A percentile compares a stretch with the other conserved stretches of the same genome.
Evolutionary conservation across 2,113 vertebrate genomes (phyloP).

Genomic region (Mirounga angustirostris): DNA sequence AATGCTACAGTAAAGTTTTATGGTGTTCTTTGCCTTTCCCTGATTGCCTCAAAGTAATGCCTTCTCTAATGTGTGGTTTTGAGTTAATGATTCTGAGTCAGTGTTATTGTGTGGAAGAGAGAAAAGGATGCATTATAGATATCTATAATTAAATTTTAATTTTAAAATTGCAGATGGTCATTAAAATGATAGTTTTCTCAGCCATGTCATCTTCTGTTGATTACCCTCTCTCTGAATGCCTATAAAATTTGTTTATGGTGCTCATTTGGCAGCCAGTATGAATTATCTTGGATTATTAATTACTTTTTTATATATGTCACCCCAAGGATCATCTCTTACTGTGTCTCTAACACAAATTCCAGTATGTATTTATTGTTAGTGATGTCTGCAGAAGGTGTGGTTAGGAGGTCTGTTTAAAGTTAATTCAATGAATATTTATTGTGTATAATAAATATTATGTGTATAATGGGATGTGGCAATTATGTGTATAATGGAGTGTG

Average conservation of each 20-base stretch:
- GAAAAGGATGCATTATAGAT: slow-evolving; percentile 23
- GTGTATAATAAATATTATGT: not conserved
- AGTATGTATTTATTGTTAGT: not conserved
- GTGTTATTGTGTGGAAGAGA: not conserved
- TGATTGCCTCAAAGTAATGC: not conserved
- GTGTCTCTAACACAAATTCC: not conserved
- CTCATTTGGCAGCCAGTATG: not conserved
- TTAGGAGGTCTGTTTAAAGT: slow-evolving; percentile 34
- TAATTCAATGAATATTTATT: slow-evolving; percentile 23
- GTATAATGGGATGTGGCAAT: not conserved
- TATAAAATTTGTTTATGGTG: slow-evolving; percentile 37
- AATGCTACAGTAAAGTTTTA: not conserved
- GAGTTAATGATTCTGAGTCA: slow-evolving; percentile 46
- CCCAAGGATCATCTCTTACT: not conserved
- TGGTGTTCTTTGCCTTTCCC: not conserved
- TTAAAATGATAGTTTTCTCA: slow-evolving; percentile 58
- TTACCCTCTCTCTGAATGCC: not conserved
- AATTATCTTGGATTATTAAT: slow-evolving; percentile 36
- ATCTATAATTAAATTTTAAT: slow-evolving; percentile 61
- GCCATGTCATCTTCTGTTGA: not conserved
- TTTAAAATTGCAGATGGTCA: slow-evolving; percentile 21
- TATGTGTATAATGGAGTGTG: not conserved
- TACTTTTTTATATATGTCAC: slow-evolving; percentile 42
- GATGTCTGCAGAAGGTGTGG: not conserved
- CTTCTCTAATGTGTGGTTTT: slow-evolving; percentile 32